phyloP scores from a whole-genome alignment of 2,113 vertebrate genomes.

The Agapornis roseicollis region DNA sequence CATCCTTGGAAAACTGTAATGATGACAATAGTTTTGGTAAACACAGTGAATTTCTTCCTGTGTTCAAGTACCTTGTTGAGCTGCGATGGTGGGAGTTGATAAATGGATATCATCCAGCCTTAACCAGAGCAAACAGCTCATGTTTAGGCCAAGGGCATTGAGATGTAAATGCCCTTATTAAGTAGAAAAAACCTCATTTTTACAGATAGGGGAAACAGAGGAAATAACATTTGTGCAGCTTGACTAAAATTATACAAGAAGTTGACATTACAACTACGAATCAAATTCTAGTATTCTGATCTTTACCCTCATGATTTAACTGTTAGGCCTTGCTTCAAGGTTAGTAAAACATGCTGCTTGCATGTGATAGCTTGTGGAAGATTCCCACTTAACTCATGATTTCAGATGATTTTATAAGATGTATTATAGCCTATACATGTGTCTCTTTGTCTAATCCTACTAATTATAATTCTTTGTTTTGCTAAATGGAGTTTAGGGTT shows the following conservation, averaged over 20 bases:
- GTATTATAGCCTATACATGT: background rate
- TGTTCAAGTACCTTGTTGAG: background rate
- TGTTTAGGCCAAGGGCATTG: background rate
- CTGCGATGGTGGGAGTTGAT: background rate
- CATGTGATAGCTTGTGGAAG: background rate
- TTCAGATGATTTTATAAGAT: background rate
- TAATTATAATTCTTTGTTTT: background rate
- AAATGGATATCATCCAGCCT: background rate
- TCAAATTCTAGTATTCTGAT: constrained; percentile 14
- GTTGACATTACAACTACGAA: background rate
- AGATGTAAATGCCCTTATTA: background rate
- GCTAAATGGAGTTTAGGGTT: background rate
- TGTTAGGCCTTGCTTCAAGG: constrained; percentile 35
- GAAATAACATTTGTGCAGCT: constrained; percentile 22
- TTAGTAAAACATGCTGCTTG: constrained; percentile 1
- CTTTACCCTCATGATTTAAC: background rate
- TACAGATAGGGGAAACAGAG: background rate
- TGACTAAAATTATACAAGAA: background rate
- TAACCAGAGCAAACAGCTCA: background rate
- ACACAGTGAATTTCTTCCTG: background rate
- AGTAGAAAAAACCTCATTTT: constrained; percentile 1
- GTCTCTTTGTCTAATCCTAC: background rate
- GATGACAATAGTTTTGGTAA: background rate
- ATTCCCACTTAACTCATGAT: background rate
- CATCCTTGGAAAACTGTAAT: background rate